A percentile compares a stretch with the other conserved stretches of the same genome.
Conservation (phyloP, 1,140 invertebrate species). For the Bombus soroeensis region DNA sequence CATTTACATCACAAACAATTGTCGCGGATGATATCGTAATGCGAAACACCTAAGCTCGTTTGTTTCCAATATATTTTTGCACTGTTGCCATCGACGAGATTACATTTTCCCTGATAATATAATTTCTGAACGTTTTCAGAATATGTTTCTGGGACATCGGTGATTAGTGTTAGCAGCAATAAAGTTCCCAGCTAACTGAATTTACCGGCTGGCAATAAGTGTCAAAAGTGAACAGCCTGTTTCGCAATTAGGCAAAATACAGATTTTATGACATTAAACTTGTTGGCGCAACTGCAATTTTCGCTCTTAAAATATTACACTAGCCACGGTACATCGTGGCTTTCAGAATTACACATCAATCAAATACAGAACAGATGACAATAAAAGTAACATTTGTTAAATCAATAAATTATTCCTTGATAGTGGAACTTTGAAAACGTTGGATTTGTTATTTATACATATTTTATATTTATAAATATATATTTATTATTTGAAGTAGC, state of each 20-base stretch:
- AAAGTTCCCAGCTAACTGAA: neutral
- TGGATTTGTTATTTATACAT: no score
- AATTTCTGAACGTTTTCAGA: conserved; percentile 28
- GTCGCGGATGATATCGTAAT: neutral
- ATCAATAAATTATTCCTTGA: neutral
- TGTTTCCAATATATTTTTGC: neutral
- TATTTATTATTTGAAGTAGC: no score
- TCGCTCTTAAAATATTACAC: neutral
- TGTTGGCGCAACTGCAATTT: neutral
- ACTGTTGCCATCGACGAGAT: neutral
- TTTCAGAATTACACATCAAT: neutral
- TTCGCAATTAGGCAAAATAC: conserved; percentile 25
- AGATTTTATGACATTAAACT: neutral
- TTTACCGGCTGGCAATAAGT: conserved; percentile 11
- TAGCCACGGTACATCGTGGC: no score
- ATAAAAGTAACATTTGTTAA: neutral
- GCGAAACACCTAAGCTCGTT: neutral
- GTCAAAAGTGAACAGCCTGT: conserved; percentile 15
- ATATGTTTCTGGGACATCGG: conserved; percentile 24
- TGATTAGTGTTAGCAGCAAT: conserved; percentile 20
- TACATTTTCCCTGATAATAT: conserved; percentile 18
- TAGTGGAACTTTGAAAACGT: neutral
- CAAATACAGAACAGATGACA: neutral
- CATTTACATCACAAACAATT: no score
- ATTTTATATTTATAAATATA: no score